Evolutionary conservation across 1,140 invertebrate species (phyloP), one percentile per base, ranked within the genome.

Genomic region (Protaetia brevitarsis): DNA sequence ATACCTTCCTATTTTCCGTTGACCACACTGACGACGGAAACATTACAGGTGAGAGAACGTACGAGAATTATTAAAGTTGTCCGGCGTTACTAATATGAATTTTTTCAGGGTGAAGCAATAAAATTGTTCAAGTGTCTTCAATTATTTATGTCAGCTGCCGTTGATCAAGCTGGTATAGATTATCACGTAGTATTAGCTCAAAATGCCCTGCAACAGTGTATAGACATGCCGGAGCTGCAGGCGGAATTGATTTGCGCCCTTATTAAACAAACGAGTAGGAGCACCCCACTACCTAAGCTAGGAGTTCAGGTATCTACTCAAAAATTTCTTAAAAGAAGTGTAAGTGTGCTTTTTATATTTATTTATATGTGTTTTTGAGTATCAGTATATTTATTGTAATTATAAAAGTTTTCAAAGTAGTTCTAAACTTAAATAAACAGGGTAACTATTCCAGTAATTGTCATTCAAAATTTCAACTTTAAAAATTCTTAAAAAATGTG

Each of bases 61-160:
- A 62, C 21, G 3, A 19, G 8, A 31, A 16, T 23, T 34, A 16
- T 7, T 3, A 6, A 8, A 21, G 30, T 11, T 27, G 26, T 1
- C 8, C n/a, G 8, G 1, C 2, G 30, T 59, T 29, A n/a, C 57
- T 29, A 10, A 2, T 1, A 19, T 51, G 8, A 1, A 11, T 16
- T 13, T 1, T 82, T 95, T 56, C 92, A 97, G 79, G 86, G 86
- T 19, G 94, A 97, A 83, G 95, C 95, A 45, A 86, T 97, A 65
- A 96, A 98, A 82, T 83, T 97, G 63, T 97, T 97, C 76, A 97
- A 97, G 92, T 93, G 93, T 78, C 89, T 94, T 71, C 93, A 96
- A 77, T 83, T 97, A 71, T 98, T 97, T 80, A 95, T 94, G 85
- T 96, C 93, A 13, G 94, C 96, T 68, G 88, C 90, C 13, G 89